These are phyloP conservation scores for Pardalotus punctatus DNA, from an alignment of 2,113 vertebrate species.

Conservation along the genomic window DNA sequence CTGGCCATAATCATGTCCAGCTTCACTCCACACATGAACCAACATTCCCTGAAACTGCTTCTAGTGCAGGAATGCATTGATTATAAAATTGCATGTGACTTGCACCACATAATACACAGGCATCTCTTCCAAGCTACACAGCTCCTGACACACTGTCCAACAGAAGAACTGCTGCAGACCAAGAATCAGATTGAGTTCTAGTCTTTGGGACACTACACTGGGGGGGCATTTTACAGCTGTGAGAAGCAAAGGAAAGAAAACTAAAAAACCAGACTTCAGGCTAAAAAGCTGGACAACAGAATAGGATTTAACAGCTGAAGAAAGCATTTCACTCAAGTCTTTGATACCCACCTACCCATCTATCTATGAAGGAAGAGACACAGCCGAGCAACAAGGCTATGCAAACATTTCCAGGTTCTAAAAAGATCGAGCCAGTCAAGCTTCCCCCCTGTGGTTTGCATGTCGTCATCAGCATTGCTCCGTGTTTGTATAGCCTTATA, in stretches of 20 bases:
- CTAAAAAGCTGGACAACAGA: not conserved
- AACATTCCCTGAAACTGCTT: not conserved
- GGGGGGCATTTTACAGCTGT: not conserved
- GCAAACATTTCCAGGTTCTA: conserved; percentile 55
- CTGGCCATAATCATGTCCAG: not conserved
- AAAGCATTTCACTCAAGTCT: not conserved
- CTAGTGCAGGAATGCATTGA: not conserved
- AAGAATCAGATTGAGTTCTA: not conserved
- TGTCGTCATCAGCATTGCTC: conserved; percentile 47
- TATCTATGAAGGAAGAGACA: not conserved
- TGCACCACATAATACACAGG: not conserved
- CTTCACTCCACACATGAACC: not conserved
- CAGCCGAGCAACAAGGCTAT: not conserved
- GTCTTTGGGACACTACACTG: rapidly evolving
- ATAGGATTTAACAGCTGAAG: not conserved
- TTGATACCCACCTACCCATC: not conserved
- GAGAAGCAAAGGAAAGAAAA: not conserved
- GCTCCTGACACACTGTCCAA: not conserved
- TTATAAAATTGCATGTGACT: not conserved
- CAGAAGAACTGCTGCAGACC: not conserved
- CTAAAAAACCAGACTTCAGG: not conserved
- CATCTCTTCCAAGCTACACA: not conserved
- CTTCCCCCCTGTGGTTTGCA: conserved; percentile 37
- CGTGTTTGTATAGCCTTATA: conserved; percentile 58
- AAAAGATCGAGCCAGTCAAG: conserved; percentile 22